Conservation (phyloP, 2,797 vertebrate genomes). For the Lemur catta region DNA sequence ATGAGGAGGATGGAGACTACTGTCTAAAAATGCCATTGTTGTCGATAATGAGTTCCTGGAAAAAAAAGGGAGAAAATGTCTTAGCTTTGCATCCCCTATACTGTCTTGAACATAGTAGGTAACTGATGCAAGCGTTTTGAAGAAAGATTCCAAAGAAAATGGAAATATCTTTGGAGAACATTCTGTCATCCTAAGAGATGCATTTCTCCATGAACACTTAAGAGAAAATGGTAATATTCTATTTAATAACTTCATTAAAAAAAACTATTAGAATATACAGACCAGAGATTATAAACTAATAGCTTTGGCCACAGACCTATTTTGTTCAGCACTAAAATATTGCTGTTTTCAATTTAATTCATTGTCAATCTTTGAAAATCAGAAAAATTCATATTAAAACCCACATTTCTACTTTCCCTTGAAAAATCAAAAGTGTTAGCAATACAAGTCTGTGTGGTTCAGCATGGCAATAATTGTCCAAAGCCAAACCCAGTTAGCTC, state of each 20-base stretch:
- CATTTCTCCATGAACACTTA: not conserved
- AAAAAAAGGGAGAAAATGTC: not conserved
- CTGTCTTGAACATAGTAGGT: not conserved
- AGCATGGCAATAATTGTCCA: not conserved
- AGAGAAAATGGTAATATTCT: not conserved
- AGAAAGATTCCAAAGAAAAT: not conserved
- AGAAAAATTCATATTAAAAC: not conserved
- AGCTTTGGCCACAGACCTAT: not conserved
- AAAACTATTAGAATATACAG: not conserved
- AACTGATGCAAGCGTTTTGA: not conserved
- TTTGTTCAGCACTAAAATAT: not conserved
- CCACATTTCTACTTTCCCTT: not conserved
- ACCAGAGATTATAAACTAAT: not conserved
- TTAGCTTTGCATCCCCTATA: not conserved
- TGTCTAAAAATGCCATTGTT: too few species aligned
- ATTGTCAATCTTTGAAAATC: not conserved
- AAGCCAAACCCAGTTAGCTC: not conserved
- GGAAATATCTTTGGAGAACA: not conserved
- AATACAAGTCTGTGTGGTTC: not conserved
- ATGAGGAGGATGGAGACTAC: too few species aligned
- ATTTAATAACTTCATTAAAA: not conserved
- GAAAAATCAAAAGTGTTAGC: not conserved
- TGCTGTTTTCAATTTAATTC: not conserved
- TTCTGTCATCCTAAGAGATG: not conserved
- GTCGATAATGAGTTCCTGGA: not conserved